Evolutionary conservation across 2,113 vertebrate species (phyloP), one percentile per base, ranked within the genome.

Genomic region (Sceloporus undulatus): DNA sequence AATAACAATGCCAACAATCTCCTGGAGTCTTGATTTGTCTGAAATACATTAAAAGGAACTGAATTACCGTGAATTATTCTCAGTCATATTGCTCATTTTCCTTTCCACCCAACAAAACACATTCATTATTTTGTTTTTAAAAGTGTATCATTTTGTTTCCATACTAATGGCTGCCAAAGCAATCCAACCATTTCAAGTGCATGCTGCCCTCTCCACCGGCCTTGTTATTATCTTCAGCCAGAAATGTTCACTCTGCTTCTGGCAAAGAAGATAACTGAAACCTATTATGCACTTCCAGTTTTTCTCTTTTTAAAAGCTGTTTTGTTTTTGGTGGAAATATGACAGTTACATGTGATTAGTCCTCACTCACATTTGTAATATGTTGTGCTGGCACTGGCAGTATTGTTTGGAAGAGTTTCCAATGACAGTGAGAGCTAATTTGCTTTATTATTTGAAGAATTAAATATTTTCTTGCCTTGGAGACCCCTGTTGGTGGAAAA

Each of bases 91-190:
- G 79, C 40, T 48, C 9, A 23, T 78, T 86, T 78, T 84, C 27
- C 9, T n/a, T 71, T n/a, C 11, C 18, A 62, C 25, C n/a, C 68
- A 82, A 48, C 6, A 82, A 68, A 1, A 42, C 5, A 27, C 34
- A 66, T 29, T 5, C 27, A 48, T 13, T 16, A 18, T 0, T 11
- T n/a, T 34, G 78, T 78, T 68, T 78, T 59, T 82, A 19, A 89
- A 25, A 85, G 73, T 79, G 76, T 25, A 84, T 13, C 40, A 10
- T 5, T 74, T 77, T 84, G 85, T 82, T 91, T 88, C 81, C 70
- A 90, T 56, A 38, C 0, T 68, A 88, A 65, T 90, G 80, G 27
- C 40, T 74, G 65, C 52, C 5, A 0, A 42, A 59, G 52, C 52
- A 82, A 71, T 71, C 81, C 62, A 84, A 80, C 42, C 27, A 29